phyloP scores from a whole-genome alignment of 1,140 invertebrate species.

The Mesaphorura yosii region DNA sequence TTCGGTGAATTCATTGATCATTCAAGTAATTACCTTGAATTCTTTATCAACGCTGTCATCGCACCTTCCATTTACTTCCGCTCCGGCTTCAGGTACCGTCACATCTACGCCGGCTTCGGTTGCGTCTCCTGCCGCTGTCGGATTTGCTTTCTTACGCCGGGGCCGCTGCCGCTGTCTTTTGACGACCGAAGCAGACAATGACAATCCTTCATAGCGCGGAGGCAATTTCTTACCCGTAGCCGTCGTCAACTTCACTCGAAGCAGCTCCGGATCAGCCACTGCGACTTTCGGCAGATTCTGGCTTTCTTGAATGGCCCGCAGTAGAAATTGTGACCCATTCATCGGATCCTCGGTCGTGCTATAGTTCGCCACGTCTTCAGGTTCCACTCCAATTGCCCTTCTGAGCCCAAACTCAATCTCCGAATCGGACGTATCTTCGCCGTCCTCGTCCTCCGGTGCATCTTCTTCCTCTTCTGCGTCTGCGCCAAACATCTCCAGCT shows the following conservation, averaged over 20 bases:
- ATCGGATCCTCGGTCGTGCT: slow-evolving; percentile 9
- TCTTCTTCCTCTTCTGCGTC: not conserved
- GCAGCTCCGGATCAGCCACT: slow-evolving; percentile 1
- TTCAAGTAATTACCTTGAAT: too few species aligned
- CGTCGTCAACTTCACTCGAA: not conserved
- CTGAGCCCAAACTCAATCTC: slow-evolving; percentile 9
- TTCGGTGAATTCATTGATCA: too few species aligned
- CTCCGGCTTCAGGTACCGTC: too few species aligned
- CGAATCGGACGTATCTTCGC: slow-evolving; percentile 3
- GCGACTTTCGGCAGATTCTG: slow-evolving; percentile 15
- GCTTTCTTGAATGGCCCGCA: slow-evolving; percentile 17
- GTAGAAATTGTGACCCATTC: slow-evolving; percentile 23
- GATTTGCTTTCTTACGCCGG: not conserved
- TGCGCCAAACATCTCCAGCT: not conserved
- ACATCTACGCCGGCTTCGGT: not conserved
- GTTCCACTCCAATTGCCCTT: slow-evolving; percentile 4
- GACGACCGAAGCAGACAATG: not conserved
- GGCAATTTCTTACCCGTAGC: not conserved
- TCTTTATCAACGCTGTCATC: too few species aligned
- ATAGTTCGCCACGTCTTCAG: slow-evolving; percentile 11
- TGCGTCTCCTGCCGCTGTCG: not conserved
- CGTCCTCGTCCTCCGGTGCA: not conserved
- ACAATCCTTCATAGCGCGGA: not conserved
- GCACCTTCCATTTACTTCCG: too few species aligned
- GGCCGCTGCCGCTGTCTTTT: not conserved